Base-by-base conservation (phyloP, 2,888 invertebrate genomes). In the Melieria crassipennis region DNA sequence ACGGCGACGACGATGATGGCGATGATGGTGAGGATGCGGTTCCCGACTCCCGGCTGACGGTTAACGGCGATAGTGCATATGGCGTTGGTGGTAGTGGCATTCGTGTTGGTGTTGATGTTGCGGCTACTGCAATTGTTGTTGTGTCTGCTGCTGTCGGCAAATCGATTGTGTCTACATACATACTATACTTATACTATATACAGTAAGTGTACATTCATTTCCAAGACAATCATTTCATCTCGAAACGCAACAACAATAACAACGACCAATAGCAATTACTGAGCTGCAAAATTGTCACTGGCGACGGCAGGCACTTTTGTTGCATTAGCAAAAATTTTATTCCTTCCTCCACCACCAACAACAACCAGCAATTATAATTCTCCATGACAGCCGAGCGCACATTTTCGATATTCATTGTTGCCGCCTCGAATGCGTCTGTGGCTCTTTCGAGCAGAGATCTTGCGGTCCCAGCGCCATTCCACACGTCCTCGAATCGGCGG, bases 381-480 rank as follows among this genome's bases (percentile, higher is more conserved):
- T 30, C 30, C 30, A 30, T 30, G 30, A 30, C 30, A 30, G 30
- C 30, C 30, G 30, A 52, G 6, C 5, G 13, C 11, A 10, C 11
- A 10, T 50, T 50, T 50, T 2, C 50, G 1, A 52, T 5, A 52
- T 11, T 45, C 9, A 61, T 43, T 10, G 45, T 45, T 13, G 48
- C 48, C 48, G 11, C 4, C 11, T 63, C 48, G n/a, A 46, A 11
- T 61, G 61, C 61, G n/a, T 52, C 13, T 63, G 11, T 64, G 63
- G 47, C 43, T 57, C 42, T 43, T 10, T 9, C 9, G 56, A 47
- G 47, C 30, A 30, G 13, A 50, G 45, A 60, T 62, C 46, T 62
- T 46, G 52, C 47, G 47, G n/a, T n/a, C 9, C 75, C 64, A 65
- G 58, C 55, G 60, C 58, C 47, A 65, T 67, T 65, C 65, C 64